Conservation (phyloP, 1,140 invertebrate genomes). For the Ceratina calcarata region DNA sequence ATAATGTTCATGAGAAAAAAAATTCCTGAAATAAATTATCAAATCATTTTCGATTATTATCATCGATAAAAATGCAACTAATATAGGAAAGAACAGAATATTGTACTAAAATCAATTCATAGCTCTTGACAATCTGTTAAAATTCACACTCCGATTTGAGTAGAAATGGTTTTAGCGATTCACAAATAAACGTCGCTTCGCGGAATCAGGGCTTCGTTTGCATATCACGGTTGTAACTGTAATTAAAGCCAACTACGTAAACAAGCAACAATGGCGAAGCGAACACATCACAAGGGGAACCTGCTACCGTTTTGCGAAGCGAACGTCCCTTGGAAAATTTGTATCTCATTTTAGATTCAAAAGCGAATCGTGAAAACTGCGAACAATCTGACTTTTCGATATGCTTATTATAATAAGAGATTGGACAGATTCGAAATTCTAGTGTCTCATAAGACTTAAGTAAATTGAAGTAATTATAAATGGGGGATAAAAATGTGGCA, state of each 20-base stretch:
- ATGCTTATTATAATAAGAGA: slow-evolving; percentile 12
- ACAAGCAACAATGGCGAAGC: not conserved
- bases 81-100: too few species aligned
- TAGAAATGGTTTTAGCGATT: not conserved
- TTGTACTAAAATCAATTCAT: too few species aligned
- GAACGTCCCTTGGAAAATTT: not conserved
- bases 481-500: too few species aligned
- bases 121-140: too few species aligned
- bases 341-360: not conserved
- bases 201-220: not conserved
- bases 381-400: not conserved
- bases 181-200: not conserved
- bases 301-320: not conserved
- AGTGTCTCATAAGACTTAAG: not conserved
- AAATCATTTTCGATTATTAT: not conserved
- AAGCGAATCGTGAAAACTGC: slow-evolving; percentile 17
- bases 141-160: too few species aligned
- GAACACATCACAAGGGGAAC: not conserved
- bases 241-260: not conserved
- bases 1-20: not conserved
- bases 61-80: too few species aligned
- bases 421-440: not conserved
- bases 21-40: not conserved
- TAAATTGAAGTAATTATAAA: not conserved
- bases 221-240: not conserved